These are phyloP conservation scores for Zophobas atratus DNA, from an alignment of 1,140 invertebrate genomes.

Conservation along the genomic window DNA sequence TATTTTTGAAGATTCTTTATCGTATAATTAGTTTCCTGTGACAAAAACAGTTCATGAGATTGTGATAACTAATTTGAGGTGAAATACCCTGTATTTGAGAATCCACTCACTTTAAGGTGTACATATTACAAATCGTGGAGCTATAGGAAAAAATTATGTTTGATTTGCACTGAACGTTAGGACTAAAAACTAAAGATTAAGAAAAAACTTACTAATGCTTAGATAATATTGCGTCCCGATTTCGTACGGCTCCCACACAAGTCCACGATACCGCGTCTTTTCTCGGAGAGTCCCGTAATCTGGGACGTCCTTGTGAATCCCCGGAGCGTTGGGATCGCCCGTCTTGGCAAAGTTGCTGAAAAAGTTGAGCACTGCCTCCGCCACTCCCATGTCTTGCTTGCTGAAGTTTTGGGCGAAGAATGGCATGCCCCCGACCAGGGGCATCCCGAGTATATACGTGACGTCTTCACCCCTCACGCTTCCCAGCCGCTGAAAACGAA, in stretches of 20 bases:
- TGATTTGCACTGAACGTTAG: neutral
- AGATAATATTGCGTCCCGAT: constrained; percentile 83
- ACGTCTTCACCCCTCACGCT: constrained; percentile 90
- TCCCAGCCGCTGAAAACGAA: constrained; percentile 76
- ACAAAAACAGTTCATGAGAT: too few species aligned
- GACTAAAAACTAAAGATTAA: too few species aligned
- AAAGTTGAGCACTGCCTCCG: constrained; percentile 82
- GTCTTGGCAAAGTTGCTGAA: constrained; percentile 84
- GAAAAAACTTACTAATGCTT: constrained; percentile 76
- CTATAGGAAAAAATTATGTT: constrained; percentile 2
- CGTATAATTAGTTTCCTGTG: too few species aligned
- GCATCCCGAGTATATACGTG: constrained; percentile 89
- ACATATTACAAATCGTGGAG: neutral
- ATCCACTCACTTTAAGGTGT: too few species aligned
- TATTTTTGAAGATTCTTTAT: too few species aligned
- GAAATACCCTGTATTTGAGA: too few species aligned
- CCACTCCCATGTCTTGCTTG: constrained; percentile 80
- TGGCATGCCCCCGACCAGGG: constrained; percentile 80
- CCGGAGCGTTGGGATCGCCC: constrained; percentile 79
- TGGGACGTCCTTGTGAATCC: constrained; percentile 67
- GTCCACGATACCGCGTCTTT: constrained; percentile 73
- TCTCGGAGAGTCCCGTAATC: constrained; percentile 74
- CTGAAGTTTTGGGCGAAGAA: constrained; percentile 82
- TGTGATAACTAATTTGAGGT: too few species aligned
- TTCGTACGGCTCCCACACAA: constrained; percentile 83